Evolutionary conservation across 2,113 vertebrate species (phyloP).

Genomic region (Clarias magur): DNA sequence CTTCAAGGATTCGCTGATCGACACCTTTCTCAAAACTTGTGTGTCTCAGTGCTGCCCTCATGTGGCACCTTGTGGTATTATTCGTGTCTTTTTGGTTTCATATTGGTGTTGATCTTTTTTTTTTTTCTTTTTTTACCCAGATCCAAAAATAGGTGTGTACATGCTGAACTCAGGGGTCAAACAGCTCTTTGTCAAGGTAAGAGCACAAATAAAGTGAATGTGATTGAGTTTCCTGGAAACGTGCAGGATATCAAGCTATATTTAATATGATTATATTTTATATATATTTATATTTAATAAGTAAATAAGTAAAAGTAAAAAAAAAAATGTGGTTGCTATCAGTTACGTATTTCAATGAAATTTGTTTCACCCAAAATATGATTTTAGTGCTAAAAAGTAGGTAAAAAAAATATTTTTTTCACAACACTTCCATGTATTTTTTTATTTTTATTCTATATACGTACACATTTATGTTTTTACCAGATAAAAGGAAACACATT

Average conservation of each 20-base stretch:
- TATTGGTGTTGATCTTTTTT: not conserved
- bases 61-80: not conserved
- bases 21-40: not conserved
- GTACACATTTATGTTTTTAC: too few relatives aligned
- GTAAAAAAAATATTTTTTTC: too few relatives aligned
- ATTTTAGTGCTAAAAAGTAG: too few relatives aligned
- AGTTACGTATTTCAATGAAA: too few relatives aligned
- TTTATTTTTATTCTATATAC: too few relatives aligned
- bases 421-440: too few relatives aligned
- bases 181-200: constrained; percentile 89
- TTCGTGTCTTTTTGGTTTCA: not conserved
- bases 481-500: too few relatives aligned
- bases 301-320: too few relatives aligned
- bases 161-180: constrained; percentile 88
- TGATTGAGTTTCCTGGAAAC: not conserved
- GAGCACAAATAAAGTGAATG: not conserved
- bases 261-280: not conserved
- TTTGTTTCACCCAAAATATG: too few relatives aligned
- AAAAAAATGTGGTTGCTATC: too few relatives aligned
- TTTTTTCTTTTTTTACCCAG: constrained; percentile 60
- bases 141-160: constrained; percentile 82
- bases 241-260: not conserved
- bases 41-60: constrained; percentile 21
- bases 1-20: not conserved
- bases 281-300: too few relatives aligned